Evolutionary conservation across 2,113 vertebrate species (phyloP), one percentile per base, ranked within the genome.

Genomic region (Pithys albifrons): DNA sequence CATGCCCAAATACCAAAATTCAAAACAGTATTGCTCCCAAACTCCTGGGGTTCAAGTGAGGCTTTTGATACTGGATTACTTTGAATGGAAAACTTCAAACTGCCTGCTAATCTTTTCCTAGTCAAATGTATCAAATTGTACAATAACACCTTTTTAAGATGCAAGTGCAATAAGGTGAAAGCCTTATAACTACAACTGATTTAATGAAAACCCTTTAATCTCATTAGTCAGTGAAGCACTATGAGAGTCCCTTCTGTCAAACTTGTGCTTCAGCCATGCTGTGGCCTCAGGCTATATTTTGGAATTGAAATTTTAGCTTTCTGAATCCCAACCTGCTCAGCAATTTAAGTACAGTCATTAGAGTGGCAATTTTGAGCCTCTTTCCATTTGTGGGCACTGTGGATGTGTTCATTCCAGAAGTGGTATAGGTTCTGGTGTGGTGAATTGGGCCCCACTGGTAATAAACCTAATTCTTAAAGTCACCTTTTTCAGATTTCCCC

Each of bases 191-290:
- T 95, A 82, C 89, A 96, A 89, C 87, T 70, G 81, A 85, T 88
- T 87, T 95, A 96, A 96, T 79, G 96, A 91, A 93, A 95, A 69
- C 89, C 74, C 84, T 95, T 92, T 96, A 96, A 97, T 96, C 94
- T 84, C 89, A 95, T 95, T 95, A 95, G 93, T 75, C 58, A 70
- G 71, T 1, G 45, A 82, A 89, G 76, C 57, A 57, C 62, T 95
- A 6, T 70, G 83, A 97, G 89, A 92, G 52, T 43, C 80, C 62
- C 65, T 95, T 95, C 95, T 78, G 86, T 96, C 94, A 96, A 78
- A 91, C 89, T 65, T 87, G 39, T 86, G 57, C 95, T 95, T 72
- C 91, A 95, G 86, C 92, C 86, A 33, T 81, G 45, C 91, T 91
- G 73, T 61, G 89, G 93, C 95, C 93, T 87, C 76, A 49, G 93